Base-by-base conservation (phyloP, 2,888 invertebrate genomes). In the Rotaria socialis region DNA sequence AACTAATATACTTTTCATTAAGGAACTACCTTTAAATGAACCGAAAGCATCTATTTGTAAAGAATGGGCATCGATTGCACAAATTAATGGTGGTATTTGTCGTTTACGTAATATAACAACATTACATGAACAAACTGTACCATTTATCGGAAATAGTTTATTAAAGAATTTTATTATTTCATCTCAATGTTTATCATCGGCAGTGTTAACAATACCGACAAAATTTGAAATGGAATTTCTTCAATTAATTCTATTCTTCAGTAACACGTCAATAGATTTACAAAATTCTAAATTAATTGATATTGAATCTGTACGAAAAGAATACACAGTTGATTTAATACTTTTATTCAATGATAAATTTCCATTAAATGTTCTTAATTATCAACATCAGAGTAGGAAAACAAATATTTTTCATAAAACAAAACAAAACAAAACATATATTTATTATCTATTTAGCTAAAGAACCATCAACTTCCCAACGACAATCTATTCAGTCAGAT, bases 241-340 rank as follows among this genome's bases (percentile, higher is more conserved):
- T 22, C 43, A 80, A 24, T 47, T 80, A 47, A 47, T 80, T n/a
- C 11, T 80, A 4, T 80, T 80, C 47, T 80, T 80, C 35, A 80
- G 80, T 80, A 80, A 80, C n/a, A 80, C 14, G 24, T 47, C 43
- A 80, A 80, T 80, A 22, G 47, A 47, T 80, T 4, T 80, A 7
- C 43, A n/a, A 19, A 80, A 80, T 47, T 47, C 47, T 5, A 43
- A 47, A 47, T n/a, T 80, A 14, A 80, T 80, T 14, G 80, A 80
- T 80, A 47, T 80, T 47, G 80, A 80, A 80, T 80, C 80, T 47
- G 80, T 47, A 47, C 43, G n/a, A 47, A 80, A 80, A 47, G 80
- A 80, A 80, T 80, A 80, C n/a, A 47, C 10, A 47, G 80, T 80
- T 43, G 80, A 80, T 80, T n/a, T 80, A n/a, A 80, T 80, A 47